phyloP scores from a whole-genome alignment of 2,113 vertebrate species.

The Thalassarche chlororhynchos region DNA sequence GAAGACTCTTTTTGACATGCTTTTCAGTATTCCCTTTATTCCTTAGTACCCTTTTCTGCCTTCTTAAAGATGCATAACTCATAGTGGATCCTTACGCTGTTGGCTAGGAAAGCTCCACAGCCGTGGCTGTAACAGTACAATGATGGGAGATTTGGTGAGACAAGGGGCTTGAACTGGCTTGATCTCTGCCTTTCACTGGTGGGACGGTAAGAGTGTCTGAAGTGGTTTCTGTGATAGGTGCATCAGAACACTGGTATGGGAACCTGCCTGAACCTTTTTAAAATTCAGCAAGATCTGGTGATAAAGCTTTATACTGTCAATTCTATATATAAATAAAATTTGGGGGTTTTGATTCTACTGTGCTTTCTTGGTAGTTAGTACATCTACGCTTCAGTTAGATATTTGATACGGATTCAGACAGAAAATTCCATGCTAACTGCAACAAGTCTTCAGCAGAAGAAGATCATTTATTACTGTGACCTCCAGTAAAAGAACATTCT shows the following conservation, averaged over 20 bases:
- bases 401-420: not conserved
- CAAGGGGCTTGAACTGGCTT: not conserved
- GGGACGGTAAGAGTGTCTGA: not conserved
- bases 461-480: not conserved
- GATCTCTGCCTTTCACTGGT: not conserved
- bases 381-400: not conserved
- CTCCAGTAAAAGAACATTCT: not conserved
- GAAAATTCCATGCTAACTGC: not conserved
- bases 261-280: not conserved
- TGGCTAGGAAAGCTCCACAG: not conserved
- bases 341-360: not conserved
- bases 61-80: not conserved
- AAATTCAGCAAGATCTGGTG: not conserved
- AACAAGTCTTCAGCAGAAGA: not conserved
- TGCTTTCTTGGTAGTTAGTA: not conserved
- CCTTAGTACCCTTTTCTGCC: not conserved
- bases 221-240: not conserved
- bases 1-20: not conserved
- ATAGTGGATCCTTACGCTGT: not conserved
- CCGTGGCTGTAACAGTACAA: not conserved
- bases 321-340: not conserved
- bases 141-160: not conserved
- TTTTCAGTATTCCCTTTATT: not conserved
- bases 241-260: not conserved
- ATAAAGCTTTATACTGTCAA: not conserved